Conservation (phyloP, 2,113 vertebrate species). For the Rhombomys opimus region DNA sequence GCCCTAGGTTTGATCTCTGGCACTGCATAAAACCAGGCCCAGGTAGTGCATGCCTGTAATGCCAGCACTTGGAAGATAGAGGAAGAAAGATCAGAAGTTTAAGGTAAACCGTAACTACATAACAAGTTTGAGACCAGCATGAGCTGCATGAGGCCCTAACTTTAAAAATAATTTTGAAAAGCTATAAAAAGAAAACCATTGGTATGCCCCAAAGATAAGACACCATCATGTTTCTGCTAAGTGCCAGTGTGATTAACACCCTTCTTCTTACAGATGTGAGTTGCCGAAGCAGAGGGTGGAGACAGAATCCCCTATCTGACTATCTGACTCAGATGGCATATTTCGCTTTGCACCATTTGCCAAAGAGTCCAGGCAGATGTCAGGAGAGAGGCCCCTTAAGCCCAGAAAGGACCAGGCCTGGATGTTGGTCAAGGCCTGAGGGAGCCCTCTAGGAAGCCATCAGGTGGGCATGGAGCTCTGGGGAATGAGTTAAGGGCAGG, state of each 20-base stretch:
- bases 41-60: too few relatives aligned
- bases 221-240: neutral
- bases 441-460: fast-evolving
- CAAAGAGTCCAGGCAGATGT: fast-evolving
- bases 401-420: neutral
- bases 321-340: fast-evolving
- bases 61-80: neutral
- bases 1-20: neutral
- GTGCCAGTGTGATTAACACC: neutral
- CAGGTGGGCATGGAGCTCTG: neutral
- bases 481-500: neutral
- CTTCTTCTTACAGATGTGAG: neutral
- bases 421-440: neutral
- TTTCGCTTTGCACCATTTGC: neutral
- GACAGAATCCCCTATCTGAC: neutral
- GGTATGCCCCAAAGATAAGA: fast-evolving
- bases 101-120: neutral
- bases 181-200: neutral
- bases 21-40: neutral
- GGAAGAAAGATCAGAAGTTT: too few relatives aligned
- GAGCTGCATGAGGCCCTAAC: neutral
- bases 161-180: neutral
- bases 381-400: too few relatives aligned
- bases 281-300: neutral
- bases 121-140: neutral